Evolutionary conservation across 2,797 vertebrate genomes (phyloP).

Genomic region (Petrocephalus sullivani): DNA sequence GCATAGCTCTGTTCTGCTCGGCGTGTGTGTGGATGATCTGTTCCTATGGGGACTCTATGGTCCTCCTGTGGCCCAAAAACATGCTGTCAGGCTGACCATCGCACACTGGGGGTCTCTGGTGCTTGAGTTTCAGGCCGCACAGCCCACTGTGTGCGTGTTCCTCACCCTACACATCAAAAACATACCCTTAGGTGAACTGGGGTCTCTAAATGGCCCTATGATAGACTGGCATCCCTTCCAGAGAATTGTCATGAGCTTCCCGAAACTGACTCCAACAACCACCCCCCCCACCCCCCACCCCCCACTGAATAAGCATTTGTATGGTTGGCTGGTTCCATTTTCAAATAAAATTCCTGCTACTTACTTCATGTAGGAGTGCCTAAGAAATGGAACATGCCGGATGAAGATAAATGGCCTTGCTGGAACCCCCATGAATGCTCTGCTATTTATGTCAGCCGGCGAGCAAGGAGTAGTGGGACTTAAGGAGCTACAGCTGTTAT

Average conservation of each 20-base stretch:
- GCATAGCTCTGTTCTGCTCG: neutral
- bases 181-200: neutral
- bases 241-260: neutral
- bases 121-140: neutral
- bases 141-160: neutral
- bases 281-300: neutral
- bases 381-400: neutral
- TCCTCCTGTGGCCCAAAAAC: neutral
- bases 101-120: neutral
- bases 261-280: neutral
- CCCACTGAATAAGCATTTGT: neutral
- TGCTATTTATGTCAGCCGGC: neutral
- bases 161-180: neutral
- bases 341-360: neutral
- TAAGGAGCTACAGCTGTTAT: neutral
- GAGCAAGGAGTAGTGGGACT: neutral
- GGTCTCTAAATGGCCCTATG: neutral
- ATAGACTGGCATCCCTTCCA: neutral
- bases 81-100: neutral
- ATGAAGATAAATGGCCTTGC: neutral
- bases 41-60: neutral
- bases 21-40: neutral
- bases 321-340: neutral
- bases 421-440: neutral
- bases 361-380: neutral